phyloP scores from a whole-genome alignment of 2,888 invertebrate species.

The Apamea crenata region DNA sequence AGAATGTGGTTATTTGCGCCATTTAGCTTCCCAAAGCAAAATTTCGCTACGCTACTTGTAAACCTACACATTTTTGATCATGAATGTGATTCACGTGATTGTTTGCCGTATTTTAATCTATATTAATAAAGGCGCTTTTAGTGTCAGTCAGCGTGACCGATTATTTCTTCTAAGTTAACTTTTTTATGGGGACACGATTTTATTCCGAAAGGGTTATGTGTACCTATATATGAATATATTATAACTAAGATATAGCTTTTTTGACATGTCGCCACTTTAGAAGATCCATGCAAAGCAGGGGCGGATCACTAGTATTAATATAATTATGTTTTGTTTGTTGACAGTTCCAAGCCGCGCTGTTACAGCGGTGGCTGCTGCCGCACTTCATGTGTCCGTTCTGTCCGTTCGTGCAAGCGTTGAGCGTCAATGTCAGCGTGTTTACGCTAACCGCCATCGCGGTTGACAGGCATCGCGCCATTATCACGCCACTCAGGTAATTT shows the following conservation, averaged over 20 bases:
- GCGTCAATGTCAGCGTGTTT: conserved; percentile 97
- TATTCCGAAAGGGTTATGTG: too few relatives aligned
- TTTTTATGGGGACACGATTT: background rate
- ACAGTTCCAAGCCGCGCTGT: conserved; percentile 96
- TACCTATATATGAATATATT: too few relatives aligned
- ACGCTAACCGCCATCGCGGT: conserved; percentile 96
- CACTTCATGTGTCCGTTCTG: conserved; percentile 97
- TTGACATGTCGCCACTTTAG: background rate
- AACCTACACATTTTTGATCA: background rate
- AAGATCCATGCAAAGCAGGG: too few relatives aligned
- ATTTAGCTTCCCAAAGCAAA: background rate
- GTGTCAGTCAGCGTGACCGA: background rate
- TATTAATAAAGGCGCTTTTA: background rate
- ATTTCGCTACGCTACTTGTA: background rate
- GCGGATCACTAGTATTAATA: background rate
- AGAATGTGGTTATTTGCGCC: conserved; percentile 17
- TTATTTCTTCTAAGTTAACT: background rate
- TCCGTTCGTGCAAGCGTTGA: conserved; percentile 96
- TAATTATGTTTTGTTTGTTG: conserved; percentile 55
- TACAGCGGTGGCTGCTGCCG: conserved; percentile 96
- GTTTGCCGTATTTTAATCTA: conserved; percentile 1
- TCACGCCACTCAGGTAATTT: conserved; percentile 93
- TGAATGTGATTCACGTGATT: background rate
- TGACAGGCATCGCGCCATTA: conserved; percentile 95
- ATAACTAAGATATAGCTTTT: background rate